Conservation (phyloP, 2,113 vertebrate genomes). For the human (Homo sapiens) region GRCh38 chr18:5505501-5506000, state of each 20-base stretch:
- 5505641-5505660: too few species aligned
- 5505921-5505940: too few species aligned
- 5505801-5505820: rapidly evolving
- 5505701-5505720: too few species aligned
- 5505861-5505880: neutral
- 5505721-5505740: rapidly evolving
- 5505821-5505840: too few species aligned
- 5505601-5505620: neutral
- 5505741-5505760: neutral
- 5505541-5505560: neutral
- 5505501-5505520: neutral
- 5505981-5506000: too few species aligned
- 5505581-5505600: rapidly evolving
- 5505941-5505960: neutral
- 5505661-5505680: too few species aligned
- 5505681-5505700: neutral
- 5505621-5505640: too few species aligned
- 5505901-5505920: neutral
- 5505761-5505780: neutral
- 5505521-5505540: neutral
- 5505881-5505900: rapidly evolving
- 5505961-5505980: neutral
- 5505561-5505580: neutral
- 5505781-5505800: too few species aligned
- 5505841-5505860: neutral